Conservation (phyloP, 2,797 vertebrate species). For the Limosa lapponica region DNA sequence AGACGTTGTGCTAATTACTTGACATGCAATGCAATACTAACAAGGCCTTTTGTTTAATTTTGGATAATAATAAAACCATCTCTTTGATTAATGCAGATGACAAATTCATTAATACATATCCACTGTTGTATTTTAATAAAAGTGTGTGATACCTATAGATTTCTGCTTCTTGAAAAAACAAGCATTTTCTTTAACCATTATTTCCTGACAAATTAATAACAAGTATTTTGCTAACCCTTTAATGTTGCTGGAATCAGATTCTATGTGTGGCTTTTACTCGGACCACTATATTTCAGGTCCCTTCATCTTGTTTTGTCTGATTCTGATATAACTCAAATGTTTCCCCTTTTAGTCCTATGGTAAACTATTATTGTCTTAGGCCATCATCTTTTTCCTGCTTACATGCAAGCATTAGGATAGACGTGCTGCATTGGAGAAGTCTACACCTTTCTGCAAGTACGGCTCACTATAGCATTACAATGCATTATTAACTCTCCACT, state of each 20-base stretch:
- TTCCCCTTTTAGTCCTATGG: not conserved
- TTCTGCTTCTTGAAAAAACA: not conserved
- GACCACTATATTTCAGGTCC: not conserved
- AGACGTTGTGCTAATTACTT: not conserved
- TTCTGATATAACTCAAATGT: not conserved
- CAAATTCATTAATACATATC: not conserved
- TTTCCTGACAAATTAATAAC: slow-evolving; percentile 3
- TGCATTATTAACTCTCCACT: not conserved
- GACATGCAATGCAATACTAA: not conserved
- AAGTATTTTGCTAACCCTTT: not conserved
- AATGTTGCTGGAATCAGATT: not conserved
- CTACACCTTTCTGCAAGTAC: not conserved
- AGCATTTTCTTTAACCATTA: not conserved
- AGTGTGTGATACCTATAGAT: not conserved
- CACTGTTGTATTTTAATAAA: not conserved
- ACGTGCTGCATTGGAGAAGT: not conserved
- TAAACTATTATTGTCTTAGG: not conserved
- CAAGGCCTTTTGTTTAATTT: not conserved
- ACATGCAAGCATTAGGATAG: not conserved
- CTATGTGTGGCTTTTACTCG: not conserved
- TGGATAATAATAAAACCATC: not conserved
- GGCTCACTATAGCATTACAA: not conserved
- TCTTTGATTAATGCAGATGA: not conserved
- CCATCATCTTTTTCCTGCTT: not conserved
- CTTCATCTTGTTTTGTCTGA: not conserved